Conservation (phyloP, 2,888 invertebrate genomes). For the Azorinus chamasolen region DNA sequence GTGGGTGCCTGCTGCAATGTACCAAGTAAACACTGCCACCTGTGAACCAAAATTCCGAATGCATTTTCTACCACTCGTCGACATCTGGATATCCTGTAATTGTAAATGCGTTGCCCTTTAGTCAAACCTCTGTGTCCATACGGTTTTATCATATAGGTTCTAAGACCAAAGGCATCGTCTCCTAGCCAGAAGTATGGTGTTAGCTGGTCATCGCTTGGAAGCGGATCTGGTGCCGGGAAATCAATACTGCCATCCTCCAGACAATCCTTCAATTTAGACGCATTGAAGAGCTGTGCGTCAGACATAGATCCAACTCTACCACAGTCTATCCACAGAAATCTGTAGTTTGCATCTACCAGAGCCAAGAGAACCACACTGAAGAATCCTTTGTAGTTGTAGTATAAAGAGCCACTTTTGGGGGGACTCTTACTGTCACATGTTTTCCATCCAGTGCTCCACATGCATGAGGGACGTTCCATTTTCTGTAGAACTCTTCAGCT, state of each 20-base stretch:
- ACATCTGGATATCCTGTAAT: conserved; percentile 58
- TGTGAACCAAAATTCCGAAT: conserved; percentile 31
- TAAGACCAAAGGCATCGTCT: conserved; percentile 55
- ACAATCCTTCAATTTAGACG: conserved; percentile 39
- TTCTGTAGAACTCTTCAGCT: conserved; percentile 1
- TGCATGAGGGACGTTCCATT: conserved; percentile 4
- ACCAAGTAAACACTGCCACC: conserved; percentile 15
- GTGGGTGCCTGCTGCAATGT: conserved; percentile 46
- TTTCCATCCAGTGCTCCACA: conserved; percentile 5
- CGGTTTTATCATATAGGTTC: conserved; percentile 66
- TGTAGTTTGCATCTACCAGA: conserved; percentile 68
- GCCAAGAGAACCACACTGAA: conserved; percentile 26
- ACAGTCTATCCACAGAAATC: conserved; percentile 62
- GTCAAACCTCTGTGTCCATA: conserved; percentile 47
- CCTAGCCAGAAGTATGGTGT: conserved; percentile 50
- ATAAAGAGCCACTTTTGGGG: conserved; percentile 15
- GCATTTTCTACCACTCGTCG: conserved; percentile 30
- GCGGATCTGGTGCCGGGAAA: conserved; percentile 49
- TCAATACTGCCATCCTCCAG: conserved; percentile 46
- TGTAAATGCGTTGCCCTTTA: conserved; percentile 55
- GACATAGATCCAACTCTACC: conserved; percentile 40
- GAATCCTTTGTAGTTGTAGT: conserved; percentile 66
- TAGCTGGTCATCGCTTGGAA: conserved; percentile 56
- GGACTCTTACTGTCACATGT: not conserved
- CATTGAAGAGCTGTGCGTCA: conserved; percentile 56